These are phyloP conservation scores for Acrocephalus scirpaceus DNA, from an alignment of 2,797 vertebrate genomes.

Conservation along the genomic window DNA sequence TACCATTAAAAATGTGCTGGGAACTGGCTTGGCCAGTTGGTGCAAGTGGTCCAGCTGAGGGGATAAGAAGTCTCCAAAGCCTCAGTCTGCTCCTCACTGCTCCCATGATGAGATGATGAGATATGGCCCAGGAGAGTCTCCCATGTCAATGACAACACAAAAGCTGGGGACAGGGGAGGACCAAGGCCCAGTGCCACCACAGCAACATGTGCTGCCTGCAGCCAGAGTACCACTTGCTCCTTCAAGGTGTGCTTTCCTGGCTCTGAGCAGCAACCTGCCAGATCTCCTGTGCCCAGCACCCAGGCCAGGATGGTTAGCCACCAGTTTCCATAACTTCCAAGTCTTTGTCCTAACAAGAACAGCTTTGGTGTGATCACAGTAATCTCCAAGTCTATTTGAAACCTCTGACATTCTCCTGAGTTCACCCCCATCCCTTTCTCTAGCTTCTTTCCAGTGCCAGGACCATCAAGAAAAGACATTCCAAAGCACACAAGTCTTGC, in stretches of 20 bases:
- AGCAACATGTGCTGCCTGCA: neutral
- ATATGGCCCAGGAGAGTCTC: neutral
- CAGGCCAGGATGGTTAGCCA: neutral
- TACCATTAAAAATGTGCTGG: neutral
- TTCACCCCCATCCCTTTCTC: neutral
- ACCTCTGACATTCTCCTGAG: neutral
- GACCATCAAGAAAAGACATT: neutral
- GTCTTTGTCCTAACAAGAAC: neutral
- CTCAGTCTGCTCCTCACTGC: neutral
- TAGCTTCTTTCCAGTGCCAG: neutral
- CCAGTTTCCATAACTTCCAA: neutral
- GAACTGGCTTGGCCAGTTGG: neutral
- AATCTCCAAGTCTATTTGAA: neutral
- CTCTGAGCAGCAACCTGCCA: neutral
- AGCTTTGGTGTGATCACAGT: fast-evolving
- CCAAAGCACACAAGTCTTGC: neutral
- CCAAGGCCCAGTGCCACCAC: neutral
- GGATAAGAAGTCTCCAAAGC: neutral
- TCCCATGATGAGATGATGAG: fast-evolving
- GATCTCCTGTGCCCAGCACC: neutral
- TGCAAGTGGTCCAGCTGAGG: neutral
- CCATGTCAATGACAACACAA: fast-evolving
- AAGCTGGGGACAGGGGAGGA: neutral
- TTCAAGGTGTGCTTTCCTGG: neutral
- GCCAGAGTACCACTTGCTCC: neutral